Evolutionary conservation across 2,797 vertebrate genomes (phyloP).

Genomic region (Rhinoraja longicauda): DNA sequence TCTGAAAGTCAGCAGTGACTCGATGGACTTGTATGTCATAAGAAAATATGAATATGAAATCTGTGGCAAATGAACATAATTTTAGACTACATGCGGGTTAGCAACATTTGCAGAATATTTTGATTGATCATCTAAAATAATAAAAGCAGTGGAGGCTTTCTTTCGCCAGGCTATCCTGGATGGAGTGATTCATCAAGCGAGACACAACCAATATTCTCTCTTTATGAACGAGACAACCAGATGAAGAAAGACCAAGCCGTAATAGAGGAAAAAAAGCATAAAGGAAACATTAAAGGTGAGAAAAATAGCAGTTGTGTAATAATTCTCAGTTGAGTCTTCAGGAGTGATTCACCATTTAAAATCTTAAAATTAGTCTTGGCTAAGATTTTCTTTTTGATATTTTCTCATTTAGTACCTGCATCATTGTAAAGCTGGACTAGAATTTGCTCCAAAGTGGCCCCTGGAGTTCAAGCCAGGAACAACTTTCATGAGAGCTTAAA

Average conservation of each 20-base stretch:
- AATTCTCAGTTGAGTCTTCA: not conserved
- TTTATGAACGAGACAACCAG: not conserved
- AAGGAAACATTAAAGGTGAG: not conserved
- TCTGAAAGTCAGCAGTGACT: too few species aligned
- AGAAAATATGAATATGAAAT: too few species aligned
- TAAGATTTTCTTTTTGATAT: not conserved
- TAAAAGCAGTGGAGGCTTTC: not conserved
- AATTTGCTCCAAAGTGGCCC: too few species aligned
- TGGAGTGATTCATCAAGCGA: conserved; percentile 25
- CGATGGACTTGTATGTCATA: too few species aligned
- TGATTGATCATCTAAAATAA: not conserved
- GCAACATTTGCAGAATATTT: not conserved
- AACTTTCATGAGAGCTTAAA: too few species aligned
- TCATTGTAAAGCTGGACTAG: not conserved
- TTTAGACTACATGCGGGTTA: not conserved
- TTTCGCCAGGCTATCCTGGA: conserved; percentile 1
- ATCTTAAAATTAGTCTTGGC: not conserved
- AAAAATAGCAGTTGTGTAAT: not conserved
- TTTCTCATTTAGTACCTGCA: not conserved
- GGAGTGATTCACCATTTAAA: not conserved
- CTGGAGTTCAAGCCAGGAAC: too few species aligned
- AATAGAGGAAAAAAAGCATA: not conserved
- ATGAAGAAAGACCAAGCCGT: not conserved
- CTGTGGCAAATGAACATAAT: too few species aligned
- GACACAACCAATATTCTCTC: not conserved